Conservation (phyloP, 2,888 invertebrate genomes). For the Hydriomena furcata region DNA sequence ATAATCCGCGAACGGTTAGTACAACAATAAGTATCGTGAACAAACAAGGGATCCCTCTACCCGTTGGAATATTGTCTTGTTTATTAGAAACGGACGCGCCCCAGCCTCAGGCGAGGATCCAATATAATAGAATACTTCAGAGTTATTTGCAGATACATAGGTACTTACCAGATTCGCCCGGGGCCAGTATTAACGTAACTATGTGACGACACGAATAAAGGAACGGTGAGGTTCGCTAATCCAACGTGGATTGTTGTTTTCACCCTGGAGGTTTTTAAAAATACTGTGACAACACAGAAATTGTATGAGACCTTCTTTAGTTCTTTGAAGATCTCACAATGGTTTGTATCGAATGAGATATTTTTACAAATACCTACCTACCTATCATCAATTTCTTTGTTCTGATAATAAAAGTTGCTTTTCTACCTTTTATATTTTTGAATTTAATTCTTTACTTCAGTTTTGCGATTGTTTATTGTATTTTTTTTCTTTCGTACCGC, state of each 20-base stretch:
- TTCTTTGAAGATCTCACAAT: slow-evolving; percentile 13
- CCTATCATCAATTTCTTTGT: background rate
- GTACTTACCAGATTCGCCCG: slow-evolving; percentile 69
- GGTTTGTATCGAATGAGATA: background rate
- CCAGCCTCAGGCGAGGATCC: slow-evolving; percentile 75
- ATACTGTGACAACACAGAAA: slow-evolving; percentile 9
- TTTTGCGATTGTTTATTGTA: too few relatives aligned
- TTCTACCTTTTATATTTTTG: too few relatives aligned
- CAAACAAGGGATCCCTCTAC: slow-evolving; percentile 61
- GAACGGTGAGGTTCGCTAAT: slow-evolving; percentile 28
- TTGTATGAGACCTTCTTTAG: slow-evolving; percentile 4
- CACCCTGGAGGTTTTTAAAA: slow-evolving; percentile 24
- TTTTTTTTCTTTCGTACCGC: too few relatives aligned
- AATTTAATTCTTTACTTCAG: too few relatives aligned
- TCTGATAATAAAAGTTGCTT: too few relatives aligned
- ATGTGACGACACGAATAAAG: slow-evolving; percentile 61
- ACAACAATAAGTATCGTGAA: slow-evolving; percentile 54
- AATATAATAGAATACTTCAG: slow-evolving; percentile 82
- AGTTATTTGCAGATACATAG: slow-evolving; percentile 79
- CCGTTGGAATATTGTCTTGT: slow-evolving; percentile 72
- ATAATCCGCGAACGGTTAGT: slow-evolving; percentile 46
- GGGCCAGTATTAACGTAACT: slow-evolving; percentile 74
- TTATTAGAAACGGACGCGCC: slow-evolving; percentile 76
- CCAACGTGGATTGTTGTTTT: slow-evolving; percentile 32
- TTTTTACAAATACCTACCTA: background rate